Evolutionary conservation across 2,797 vertebrate genomes (phyloP), one percentile per base, ranked within the genome.

Genomic region (Acipenser ruthenus): DNA sequence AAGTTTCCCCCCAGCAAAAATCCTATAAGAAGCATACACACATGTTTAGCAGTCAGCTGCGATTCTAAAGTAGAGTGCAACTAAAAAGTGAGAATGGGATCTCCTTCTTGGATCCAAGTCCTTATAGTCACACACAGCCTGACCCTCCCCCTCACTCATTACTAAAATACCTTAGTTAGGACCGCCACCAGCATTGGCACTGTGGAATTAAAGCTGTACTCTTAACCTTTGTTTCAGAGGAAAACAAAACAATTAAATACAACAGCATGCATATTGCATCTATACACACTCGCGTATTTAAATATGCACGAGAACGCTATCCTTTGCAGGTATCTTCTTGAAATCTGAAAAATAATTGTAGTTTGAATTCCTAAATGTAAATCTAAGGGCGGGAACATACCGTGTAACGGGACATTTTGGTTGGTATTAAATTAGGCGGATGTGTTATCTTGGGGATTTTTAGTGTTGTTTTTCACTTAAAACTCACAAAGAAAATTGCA

Each of bases 61-160:
- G 82, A 80, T 78, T 85, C 79, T 83, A 69, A 73, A 73, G 69
- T 79, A 77, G 79, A 87, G 84, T 85, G 79, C 78, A 88, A 87
- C 87, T 84, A 84, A 89, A 37, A 91, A 93, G 93, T 93, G 88
- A 83, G 80, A 83, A 87, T 89, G 84, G 85, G 85, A 85, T 85
- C 85, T 80, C 77, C 71, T 62, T 81, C 83, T 37, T 85, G 82
- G 88, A 90, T 92, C 90, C 82, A 86, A 90, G 91, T 94, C 95
- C 94, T 96, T 97, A 96, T 97, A 96, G 95, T 95, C 89, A 81
- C 86, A 37, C 37, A 81, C 82, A 52, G 78, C 79, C 89, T 95
- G 94, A 93, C 95, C 95, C 96, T 97, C 96, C 96, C 95, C 93
- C 94, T 93, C 87, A 81, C 86, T 80, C 84, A 88, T 88, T 88